A percentile compares a stretch with the other conserved stretches of the same genome.
These are phyloP conservation scores for Mallotus villosus DNA, from an alignment of 2,797 vertebrate genomes.

Conservation along the genomic window DNA sequence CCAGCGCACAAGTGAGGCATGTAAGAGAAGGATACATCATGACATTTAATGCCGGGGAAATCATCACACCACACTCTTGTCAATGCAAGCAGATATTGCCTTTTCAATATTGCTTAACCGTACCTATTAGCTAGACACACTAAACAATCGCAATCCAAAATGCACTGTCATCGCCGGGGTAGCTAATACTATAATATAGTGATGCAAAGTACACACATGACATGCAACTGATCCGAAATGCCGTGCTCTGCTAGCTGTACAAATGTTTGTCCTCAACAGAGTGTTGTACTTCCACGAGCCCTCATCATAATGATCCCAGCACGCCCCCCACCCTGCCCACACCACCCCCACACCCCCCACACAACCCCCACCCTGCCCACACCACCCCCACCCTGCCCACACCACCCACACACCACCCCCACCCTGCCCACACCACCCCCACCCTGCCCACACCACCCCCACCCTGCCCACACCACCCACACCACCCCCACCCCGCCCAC, in stretches of 20 bases:
- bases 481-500: too few relatives aligned
- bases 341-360: too few relatives aligned
- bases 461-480: too few relatives aligned
- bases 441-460: too few relatives aligned
- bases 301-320: too few relatives aligned
- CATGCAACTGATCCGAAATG: slow-evolving; percentile 32
- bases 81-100: slow-evolving; percentile 75
- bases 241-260: slow-evolving; percentile 3
- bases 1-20: slow-evolving; percentile 76
- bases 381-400: too few relatives aligned
- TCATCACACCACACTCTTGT: slow-evolving; percentile 60
- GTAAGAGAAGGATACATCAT: slow-evolving; percentile 76
- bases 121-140: slow-evolving; percentile 21
- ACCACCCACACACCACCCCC: too few relatives aligned
- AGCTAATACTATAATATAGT: too few relatives aligned
- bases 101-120: slow-evolving; percentile 73
- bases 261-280: not conserved
- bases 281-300: too few relatives aligned
- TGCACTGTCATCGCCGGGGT: slow-evolving; percentile 49
- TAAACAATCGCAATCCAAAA: not conserved
- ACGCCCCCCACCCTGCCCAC: too few relatives aligned
- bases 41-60: slow-evolving; percentile 74
- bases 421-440: too few relatives aligned
- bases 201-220: slow-evolving; percentile 39
- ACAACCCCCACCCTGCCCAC: too few relatives aligned